Base-by-base conservation (phyloP, 2,888 invertebrate genomes). In the Andrena bicolor region DNA sequence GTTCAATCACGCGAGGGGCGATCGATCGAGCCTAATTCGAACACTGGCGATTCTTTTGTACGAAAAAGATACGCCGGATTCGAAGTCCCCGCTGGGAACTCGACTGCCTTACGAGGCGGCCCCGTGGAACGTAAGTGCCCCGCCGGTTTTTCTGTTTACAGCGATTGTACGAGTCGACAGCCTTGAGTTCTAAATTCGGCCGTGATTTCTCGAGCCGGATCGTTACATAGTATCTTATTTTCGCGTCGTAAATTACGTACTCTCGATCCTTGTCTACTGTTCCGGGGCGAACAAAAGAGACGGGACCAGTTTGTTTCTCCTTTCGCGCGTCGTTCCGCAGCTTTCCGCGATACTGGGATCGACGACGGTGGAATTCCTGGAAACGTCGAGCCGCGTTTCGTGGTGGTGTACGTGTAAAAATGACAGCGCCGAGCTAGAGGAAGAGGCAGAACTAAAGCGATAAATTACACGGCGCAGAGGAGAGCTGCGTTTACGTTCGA, bases 121-220 rank as follows among this genome's bases (percentile, higher is more conserved):
- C 23, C 23, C 30, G 53, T 60, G 66, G 68, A 76, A 64, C 81
- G 74, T 53, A 35, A 63, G 60, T 63, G 20, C 13, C 32, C 48
- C 64, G 74, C 30, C 68, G 48, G 63, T 75, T 76, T 51, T 74
- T 51, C 23, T n/a, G 30, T 53, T 48, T 56, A 68, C n/a, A 26
- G 60, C 30, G 10, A 61, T 41, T 41, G 41, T 41, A 16, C 28
- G 51, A 20, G 20, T 32, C n/a, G 48, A 20, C 56, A 61, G 65
- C 73, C 83, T 86, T 80, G 75, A 68, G 49, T 64, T 85, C 79
- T 80, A 84, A 86, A 79, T 80, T 81, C 77, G 69, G 74, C 63
- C 76, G 26, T 53, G 77, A 82, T 74, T 78, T 68, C 73, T 73
- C 65, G 48, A 80, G 30, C 51, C 63, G 56, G 35, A 23, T 65